Conservation (phyloP, 2,113 vertebrate species). For the Athene noctua region DNA sequence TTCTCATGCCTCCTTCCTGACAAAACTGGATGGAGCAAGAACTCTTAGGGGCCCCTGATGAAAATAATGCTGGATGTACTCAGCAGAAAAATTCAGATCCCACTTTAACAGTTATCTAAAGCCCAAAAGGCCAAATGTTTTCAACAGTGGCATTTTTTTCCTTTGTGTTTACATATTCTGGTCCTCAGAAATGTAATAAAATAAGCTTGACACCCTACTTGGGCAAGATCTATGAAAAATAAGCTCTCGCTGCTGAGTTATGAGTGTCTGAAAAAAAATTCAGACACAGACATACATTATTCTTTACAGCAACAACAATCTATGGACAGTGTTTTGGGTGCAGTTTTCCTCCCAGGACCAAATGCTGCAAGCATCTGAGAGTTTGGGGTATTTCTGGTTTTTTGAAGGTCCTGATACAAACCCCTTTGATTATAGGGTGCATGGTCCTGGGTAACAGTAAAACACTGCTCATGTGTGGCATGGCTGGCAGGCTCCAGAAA, state of each 20-base stretch:
- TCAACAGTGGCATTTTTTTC: background rate
- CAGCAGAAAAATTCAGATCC: background rate
- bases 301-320: background rate
- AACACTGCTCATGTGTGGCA: background rate
- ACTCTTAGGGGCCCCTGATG: background rate
- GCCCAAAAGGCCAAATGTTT: background rate
- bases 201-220: background rate
- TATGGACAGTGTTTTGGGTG: background rate
- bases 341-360: background rate
- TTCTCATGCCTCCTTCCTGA: background rate
- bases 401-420: background rate
- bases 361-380: background rate
- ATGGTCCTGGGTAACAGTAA: background rate
- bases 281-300: background rate
- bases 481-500: background rate
- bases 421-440: background rate
- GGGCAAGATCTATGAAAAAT: background rate
- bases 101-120: background rate
- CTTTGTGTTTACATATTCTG: background rate
- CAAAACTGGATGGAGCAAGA: background rate
- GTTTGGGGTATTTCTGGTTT: background rate
- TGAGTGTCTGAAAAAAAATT: background rate
- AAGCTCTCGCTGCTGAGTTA: background rate
- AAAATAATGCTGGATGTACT: background rate
- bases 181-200: background rate